phyloP scores from a whole-genome alignment of 2,888 invertebrate genomes.

The Helicoverpa assulta region DNA sequence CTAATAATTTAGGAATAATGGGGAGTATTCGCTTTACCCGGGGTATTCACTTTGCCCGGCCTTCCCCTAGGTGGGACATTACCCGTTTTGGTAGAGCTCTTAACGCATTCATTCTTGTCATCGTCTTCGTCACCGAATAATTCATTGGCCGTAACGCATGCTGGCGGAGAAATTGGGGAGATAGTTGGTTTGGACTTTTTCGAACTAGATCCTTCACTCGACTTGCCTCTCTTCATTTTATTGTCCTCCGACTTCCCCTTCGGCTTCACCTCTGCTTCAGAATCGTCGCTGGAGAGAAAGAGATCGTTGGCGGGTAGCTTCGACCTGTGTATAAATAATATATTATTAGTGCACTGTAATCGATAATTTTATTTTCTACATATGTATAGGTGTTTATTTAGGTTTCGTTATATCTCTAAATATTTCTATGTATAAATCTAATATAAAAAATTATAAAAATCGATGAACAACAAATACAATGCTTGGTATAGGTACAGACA shows the following conservation, averaged over 20 bases:
- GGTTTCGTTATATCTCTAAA: no score
- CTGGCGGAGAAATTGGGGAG: background rate
- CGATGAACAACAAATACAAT: no score
- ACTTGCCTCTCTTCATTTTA: background rate
- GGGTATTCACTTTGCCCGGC: no score
- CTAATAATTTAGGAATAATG: no score
- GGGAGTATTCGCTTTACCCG: no score
- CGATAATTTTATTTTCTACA: no score
- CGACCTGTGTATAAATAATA: background rate
- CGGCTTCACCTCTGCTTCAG: background rate
- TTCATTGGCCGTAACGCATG: background rate
- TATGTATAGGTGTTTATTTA: no score
- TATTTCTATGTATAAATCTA: no score
- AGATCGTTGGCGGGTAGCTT: background rate
- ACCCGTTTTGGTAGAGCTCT: background rate
- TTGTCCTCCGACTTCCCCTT: background rate
- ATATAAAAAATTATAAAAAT: no score
- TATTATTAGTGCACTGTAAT: background rate
- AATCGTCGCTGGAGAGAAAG: background rate
- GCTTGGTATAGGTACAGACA: no score
- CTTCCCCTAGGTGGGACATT: background rate
- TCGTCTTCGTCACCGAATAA: conserved; percentile 4
- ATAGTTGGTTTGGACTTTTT: background rate
- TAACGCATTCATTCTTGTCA: background rate
- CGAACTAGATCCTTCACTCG: conserved; percentile 4